Evolutionary conservation across 2,888 invertebrate genomes (phyloP).

Genomic region (Mimas tiliae): DNA sequence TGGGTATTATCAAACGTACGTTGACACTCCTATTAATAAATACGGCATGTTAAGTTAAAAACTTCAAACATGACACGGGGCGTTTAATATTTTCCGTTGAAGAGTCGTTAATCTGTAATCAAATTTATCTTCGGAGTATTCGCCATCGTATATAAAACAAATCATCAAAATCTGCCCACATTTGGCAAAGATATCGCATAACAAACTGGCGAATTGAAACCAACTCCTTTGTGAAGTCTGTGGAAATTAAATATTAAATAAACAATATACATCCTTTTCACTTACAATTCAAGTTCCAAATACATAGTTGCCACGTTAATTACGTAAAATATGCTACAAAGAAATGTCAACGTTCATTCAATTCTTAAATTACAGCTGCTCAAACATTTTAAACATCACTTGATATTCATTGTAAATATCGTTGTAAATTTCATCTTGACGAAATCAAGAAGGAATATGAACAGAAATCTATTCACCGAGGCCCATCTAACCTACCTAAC

Average conservation of each 20-base stretch:
- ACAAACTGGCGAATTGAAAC: too few species aligned
- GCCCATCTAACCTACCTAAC: slow-evolving; percentile 69
- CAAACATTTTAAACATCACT: slow-evolving; percentile 40
- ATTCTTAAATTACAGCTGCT: slow-evolving; percentile 26
- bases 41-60: too few species aligned
- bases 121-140: too few species aligned
- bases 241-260: too few species aligned
- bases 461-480: slow-evolving; percentile 51
- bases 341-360: slow-evolving; percentile 13
- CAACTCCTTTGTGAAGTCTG: too few species aligned
- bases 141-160: too few species aligned
- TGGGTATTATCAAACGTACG: slow-evolving; percentile 23
- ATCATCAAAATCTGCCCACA: too few species aligned
- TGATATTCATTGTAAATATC: slow-evolving; percentile 37
- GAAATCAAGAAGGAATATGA: slow-evolving; percentile 41
- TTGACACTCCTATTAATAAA: slow-evolving; percentile 8
- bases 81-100: too few species aligned
- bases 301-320: not conserved
- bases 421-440: slow-evolving; percentile 36
- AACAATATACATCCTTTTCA: not conserved
- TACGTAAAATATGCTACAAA: not conserved
- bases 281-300: not conserved
- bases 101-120: too few species aligned
- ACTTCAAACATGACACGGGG: too few species aligned
- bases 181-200: too few species aligned